Base-by-base conservation (phyloP, 2,113 vertebrate species). In the Cyprinodon tularosa region DNA sequence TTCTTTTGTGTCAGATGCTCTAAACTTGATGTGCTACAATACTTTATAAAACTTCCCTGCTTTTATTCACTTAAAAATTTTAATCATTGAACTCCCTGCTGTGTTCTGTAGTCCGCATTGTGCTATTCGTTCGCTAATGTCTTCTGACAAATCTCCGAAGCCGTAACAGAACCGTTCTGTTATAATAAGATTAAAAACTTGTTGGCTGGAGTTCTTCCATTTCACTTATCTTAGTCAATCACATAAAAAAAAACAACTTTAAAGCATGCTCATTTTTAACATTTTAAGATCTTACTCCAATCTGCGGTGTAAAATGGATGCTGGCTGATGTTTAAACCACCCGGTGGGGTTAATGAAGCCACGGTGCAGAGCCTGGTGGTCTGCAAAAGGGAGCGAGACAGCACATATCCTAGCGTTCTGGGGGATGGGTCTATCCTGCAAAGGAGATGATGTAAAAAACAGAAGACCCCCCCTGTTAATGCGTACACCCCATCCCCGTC, bases 281-380 rank as follows among this genome's bases (percentile, higher is more conserved):
- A 71, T n/a, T 45, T 59, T 36, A 3, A 47, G 15, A 39, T 74
- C 44, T 44, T 62, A 45, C 12, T 66, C 12, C 9, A 45, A 60
- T 48, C 65, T 39, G 10, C 65, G 39, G 77, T 81, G 60, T 42
- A 42, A 68, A 78, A 77, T 39, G 17, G 45, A 66, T 39, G 76
- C 73, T 70, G 80, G 64, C 76, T 75, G 78, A 88, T 78, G 74
- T 85, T 83, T 82, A 88, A 86, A 78, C 73, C 88, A 68, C 39
- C 76, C 53, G 66, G 14, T 62, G 77, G 50, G 39, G 59, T 71
- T n/a, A 73, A 63, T 65, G 74, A 45, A 69, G 62, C n/a, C 79
- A 50, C 72, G 69, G 59, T 0, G 4, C 71, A 78, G 59, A 79
- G 70, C 68, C 64, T 64, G 66, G 74, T 62, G 78, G 61, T 73